These are phyloP conservation scores for Centropyge bicolor DNA, from an alignment of 2,797 vertebrate species.

Conservation along the genomic window DNA sequence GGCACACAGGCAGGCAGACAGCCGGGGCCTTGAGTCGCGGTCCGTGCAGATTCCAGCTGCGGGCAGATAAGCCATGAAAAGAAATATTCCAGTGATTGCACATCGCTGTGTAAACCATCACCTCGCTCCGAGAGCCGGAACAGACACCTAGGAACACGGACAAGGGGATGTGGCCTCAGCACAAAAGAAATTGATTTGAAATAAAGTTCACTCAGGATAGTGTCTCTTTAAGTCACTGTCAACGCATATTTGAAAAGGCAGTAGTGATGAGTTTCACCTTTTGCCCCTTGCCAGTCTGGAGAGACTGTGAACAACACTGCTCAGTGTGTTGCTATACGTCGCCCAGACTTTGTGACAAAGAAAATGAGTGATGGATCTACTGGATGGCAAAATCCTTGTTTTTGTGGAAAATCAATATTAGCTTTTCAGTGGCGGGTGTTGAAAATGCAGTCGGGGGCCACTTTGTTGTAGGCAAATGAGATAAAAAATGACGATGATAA, in stretches of 20 bases:
- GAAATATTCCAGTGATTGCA: slow-evolving; percentile 83
- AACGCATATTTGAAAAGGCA: slow-evolving; percentile 75
- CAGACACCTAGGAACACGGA: slow-evolving; percentile 71
- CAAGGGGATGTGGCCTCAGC: slow-evolving; percentile 51
- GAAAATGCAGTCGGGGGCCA: slow-evolving; percentile 18
- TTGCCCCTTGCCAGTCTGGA: slow-evolving; percentile 51
- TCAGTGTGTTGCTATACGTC: slow-evolving; percentile 13
- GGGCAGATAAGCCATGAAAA: slow-evolving; percentile 82
- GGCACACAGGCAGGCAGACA: slow-evolving; percentile 60
- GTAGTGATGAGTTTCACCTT: slow-evolving; percentile 74
- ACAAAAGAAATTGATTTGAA: slow-evolving; percentile 77
- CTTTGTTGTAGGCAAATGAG: slow-evolving; percentile 22
- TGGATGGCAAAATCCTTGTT: slow-evolving; percentile 14
- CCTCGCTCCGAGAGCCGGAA: slow-evolving; percentile 70
- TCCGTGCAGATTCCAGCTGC: slow-evolving; percentile 75
- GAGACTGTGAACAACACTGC: slow-evolving; percentile 14
- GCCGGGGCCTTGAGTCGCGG: slow-evolving; percentile 56
- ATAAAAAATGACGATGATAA: slow-evolving; percentile 23
- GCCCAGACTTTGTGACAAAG: slow-evolving; percentile 31
- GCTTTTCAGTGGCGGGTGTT: background rate
- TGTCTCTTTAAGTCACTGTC: slow-evolving; percentile 80
- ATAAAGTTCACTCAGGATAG: slow-evolving; percentile 69
- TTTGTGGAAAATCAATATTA: slow-evolving; percentile 15
- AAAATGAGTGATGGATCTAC: slow-evolving; percentile 35
- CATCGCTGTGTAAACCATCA: slow-evolving; percentile 83